Evolutionary conservation across 37 sponge, comb jelly and placozoan genomes (phyloP), one percentile per base, ranked within the genome.

Genomic region (Theonella swinhoei): DNA sequence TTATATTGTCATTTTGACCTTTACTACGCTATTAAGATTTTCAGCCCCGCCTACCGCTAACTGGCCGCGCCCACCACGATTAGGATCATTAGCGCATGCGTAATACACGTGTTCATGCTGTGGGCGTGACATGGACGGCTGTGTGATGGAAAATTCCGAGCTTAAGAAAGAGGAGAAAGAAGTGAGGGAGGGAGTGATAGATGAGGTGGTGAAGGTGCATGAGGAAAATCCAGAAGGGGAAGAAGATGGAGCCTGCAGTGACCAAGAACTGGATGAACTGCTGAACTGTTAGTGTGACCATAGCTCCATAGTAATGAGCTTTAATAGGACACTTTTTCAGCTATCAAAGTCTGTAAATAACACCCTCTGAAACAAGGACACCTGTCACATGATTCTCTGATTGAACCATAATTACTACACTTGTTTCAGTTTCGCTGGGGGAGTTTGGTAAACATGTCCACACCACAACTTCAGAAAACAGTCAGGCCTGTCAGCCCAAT

Each of bases 361-460:
- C n/a, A n/a, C n/a, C n/a, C n/a, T n/a, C n/a, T n/a, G n/a, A n/a
- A n/a, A n/a, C n/a, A n/a, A n/a, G n/a, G n/a, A n/a, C n/a, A n/a
- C n/a, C n/a, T n/a, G n/a, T n/a, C n/a, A n/a, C n/a, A n/a, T n/a
- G n/a, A n/a, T n/a, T n/a, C n/a, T n/a, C n/a, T 19, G 22, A 60
- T 60, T 60, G 62, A 60, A 22, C 19, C 22, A 60, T 60, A 60
- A 60, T 23, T 60, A n/a, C n/a, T n/a, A n/a, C n/a, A n/a, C n/a
- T n/a, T 24, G 22, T 33, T 41, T 17, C 64, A 92, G 92, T 39
- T 33, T 87, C 92, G 0, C 68, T 92, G 38, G 80, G 85, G 1
- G 92, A 92, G 30, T 92, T 92, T 84, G 92, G 92, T 25, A 87
- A 86, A 40, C 85, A 92, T 40, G 72, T 92, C 11, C 85, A 88